Percentiles rank a stretch among this genome's conserved stretches.
These are phyloP conservation scores for Chloroclysta siterata DNA, from an alignment of 2,888 invertebrate species.

Conservation along the genomic window DNA sequence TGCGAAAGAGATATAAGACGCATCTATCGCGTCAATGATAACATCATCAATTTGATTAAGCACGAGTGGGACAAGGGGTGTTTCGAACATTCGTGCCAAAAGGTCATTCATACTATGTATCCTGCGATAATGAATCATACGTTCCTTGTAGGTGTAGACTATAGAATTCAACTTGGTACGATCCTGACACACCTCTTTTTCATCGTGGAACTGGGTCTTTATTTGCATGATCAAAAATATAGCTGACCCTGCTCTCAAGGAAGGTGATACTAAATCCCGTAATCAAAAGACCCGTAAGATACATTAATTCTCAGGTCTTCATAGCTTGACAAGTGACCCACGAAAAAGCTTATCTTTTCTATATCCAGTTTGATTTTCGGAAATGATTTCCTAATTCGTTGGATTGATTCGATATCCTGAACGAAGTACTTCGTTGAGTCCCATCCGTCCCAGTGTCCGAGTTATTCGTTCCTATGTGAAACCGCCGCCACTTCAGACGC, in stretches of 20 bases:
- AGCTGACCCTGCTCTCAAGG: no score
- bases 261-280: no score
- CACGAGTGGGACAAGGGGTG: slow-evolving; percentile 21
- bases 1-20: no score
- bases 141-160: background rate
- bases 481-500: slow-evolving; percentile 60
- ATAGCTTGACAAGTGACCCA: no score
- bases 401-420: background rate
- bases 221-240: no score
- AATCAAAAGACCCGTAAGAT: no score
- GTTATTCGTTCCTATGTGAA: slow-evolving; percentile 61
- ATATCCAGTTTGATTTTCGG: no score
- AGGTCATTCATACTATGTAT: slow-evolving; percentile 6
- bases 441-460: background rate
- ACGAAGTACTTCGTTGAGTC: background rate
- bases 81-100: background rate
- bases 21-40: slow-evolving; percentile 15
- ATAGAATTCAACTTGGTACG: background rate
- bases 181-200: background rate
- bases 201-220: no score
- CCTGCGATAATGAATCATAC: background rate
- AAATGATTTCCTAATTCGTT: background rate
- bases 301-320: no score
- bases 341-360: no score
- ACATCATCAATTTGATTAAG: slow-evolving; percentile 22